phyloP scores from a whole-genome alignment of 2,888 invertebrate genomes.

The Apodemia hepburni region DNA sequence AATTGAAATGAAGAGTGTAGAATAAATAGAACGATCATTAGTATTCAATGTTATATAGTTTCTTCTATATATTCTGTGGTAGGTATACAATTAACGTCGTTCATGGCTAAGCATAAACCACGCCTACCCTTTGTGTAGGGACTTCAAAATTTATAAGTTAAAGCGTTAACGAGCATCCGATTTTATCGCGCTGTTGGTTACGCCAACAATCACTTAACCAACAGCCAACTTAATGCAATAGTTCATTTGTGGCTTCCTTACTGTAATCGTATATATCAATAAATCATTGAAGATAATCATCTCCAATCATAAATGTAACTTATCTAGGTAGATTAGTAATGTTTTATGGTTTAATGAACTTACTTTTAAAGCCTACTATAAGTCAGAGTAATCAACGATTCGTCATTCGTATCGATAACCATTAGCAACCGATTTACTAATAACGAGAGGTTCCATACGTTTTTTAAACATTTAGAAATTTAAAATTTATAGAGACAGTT shows the following conservation, averaged over 20 bases:
- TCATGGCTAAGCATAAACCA: constrained; percentile 36
- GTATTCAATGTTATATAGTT: no score
- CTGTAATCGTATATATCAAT: not conserved
- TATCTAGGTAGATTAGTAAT: no score
- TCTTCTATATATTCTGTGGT: not conserved
- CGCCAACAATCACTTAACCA: constrained; percentile 41
- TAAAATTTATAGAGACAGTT: no score
- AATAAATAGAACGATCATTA: no score
- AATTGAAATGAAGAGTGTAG: no score
- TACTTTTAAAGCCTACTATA: no score
- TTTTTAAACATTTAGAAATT: no score
- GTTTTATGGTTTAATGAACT: no score
- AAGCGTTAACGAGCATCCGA: constrained; percentile 62
- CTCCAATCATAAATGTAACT: not conserved
- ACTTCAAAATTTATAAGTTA: constrained; percentile 62
- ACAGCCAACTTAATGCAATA: constrained; percentile 16
- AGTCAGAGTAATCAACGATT: no score
- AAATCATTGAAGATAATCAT: not conserved
- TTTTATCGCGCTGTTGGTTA: constrained; percentile 55
- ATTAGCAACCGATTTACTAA: no score
- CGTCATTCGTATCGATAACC: no score
- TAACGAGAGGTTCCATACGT: no score
- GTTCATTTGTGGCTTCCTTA: constrained; percentile 18
- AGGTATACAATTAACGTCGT: not conserved
- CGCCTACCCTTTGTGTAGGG: constrained; percentile 56